Evolutionary conservation across 2,888 invertebrate species (phyloP), one percentile per base, ranked within the genome.

Genomic region (Dinocampus coccinellae): DNA sequence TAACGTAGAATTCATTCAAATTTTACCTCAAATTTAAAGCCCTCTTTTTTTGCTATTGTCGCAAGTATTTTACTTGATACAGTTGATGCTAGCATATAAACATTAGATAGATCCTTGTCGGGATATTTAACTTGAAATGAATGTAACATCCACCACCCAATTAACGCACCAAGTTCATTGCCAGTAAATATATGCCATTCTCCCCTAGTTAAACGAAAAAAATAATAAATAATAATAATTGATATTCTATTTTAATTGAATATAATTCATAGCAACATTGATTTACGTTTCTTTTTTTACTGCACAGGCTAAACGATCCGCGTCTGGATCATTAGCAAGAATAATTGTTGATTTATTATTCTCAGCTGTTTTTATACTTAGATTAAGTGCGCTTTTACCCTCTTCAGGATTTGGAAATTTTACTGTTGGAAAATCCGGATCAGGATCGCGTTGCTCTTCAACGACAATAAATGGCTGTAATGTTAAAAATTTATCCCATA

Each of bases 401-500:
- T 99, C 99, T 85, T 99, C 99, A 0, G 99, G 99, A 89, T 99
- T 99, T 0, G 99, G 99, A 89, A 97, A 98, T 83, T 92, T 92
- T 0, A 99, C 98, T 0, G 99, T 99, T 0, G 98, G 93, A 88
- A 99, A 99, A 70, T 99, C 97, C 0, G 99, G 98, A 89, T 99
- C 93, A 0, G 99, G 96, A 68, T 95, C 91, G 77, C 93, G 92
- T 88, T 99, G 96, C 79, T 95, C 91, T 47, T 88, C 87, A 0
- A 94, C 94, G 55, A 91, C 90, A 76, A 92, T 88, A 67, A 93
- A 91, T n/a, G 89, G 86, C 92, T 92, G 81, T 2, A 39, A 53
- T 16, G 68, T 57, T 9, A 58, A 33, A 33, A 47, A 42, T 42
- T 13, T 33, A 60, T 53, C 11, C 24, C 36, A 36, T 13, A 11